phyloP scores from a whole-genome alignment of 2,113 vertebrate genomes.

The Vulpes vulpes region DNA sequence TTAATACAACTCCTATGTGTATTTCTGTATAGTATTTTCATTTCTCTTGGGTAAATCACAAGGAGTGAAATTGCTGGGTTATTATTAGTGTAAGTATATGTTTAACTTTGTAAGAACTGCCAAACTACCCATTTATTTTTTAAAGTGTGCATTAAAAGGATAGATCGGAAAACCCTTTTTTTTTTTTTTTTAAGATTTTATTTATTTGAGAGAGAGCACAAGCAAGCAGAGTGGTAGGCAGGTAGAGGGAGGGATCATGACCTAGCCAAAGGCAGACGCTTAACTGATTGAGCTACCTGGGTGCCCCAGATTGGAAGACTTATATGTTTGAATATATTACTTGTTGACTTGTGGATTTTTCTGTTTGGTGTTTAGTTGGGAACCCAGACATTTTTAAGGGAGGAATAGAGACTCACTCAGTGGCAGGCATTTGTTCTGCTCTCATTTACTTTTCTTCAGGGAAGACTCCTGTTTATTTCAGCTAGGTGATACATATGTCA shows the following conservation, averaged over 20 bases:
- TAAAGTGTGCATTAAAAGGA: not conserved
- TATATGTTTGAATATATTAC: not conserved
- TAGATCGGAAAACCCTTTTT: not conserved
- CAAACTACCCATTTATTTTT: not conserved
- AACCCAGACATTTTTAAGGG: not conserved
- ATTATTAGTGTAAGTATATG: not conserved
- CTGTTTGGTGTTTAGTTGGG: not conserved
- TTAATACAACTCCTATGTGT: not conserved
- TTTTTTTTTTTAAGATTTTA: too few species aligned
- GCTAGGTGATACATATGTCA: not conserved
- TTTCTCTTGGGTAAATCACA: not conserved
- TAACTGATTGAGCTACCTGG: too few species aligned
- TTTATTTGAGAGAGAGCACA: too few species aligned
- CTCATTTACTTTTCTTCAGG: not conserved
- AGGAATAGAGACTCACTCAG: not conserved
- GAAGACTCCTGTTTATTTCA: not conserved
- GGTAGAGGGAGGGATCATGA: too few species aligned
- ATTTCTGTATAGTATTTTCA: not conserved
- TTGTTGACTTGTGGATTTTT: constrained; percentile 25
- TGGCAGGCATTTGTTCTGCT: not conserved
- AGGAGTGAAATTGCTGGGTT: not conserved
- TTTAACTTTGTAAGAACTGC: not conserved
- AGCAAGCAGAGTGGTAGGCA: too few species aligned
- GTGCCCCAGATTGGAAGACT: not conserved
- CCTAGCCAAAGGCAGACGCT: too few species aligned